Evolutionary conservation across 2,888 invertebrate species (phyloP), one percentile per base, ranked within the genome.

Genomic region (Scaptomyza parva): DNA sequence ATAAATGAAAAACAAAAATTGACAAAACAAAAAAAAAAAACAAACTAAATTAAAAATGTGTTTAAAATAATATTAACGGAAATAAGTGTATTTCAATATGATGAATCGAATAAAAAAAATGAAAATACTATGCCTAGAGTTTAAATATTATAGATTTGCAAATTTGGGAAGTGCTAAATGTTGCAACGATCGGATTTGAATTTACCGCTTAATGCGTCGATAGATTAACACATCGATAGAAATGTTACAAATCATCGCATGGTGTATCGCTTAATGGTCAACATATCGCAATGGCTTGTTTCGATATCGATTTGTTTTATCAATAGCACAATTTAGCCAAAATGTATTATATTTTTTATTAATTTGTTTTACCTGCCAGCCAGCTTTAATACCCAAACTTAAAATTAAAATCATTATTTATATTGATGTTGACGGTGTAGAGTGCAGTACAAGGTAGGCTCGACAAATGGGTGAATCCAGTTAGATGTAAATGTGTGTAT

Each of bases 51-150:
- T 67, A 63, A 70, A 83, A 73, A 69, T 68, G 73, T 88, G 87
- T 88, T 88, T 88, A 77, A 84, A 78, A 66, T 70, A 70, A 78
- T 58, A 78, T 59, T 67, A 54, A 78, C 35, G 37, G 50, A 74
- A 75, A 53, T 63, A 68, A 57, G 65, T 82, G 88, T 82, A 79
- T 79, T 83, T 83, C 80, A 70, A 83, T 63, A 83, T 63, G 78
- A 70, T 53, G 82, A 82, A 88, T 80, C 81, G 85, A 82, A 82
- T 86, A 88, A 82, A 82, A 65, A 70, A 76, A 73, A 70, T 67
- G 53, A 53, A 73, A 71, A 68, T 66, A 76, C 70, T 48, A 24
- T 17, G 39, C 35, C 54, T 43, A 47, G 40, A 7, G 28, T 39
- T 33, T 33, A 7, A 2, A 28, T 11, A n/a, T 45, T 40, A 39